These are phyloP conservation scores for Sesia apiformis DNA, from an alignment of 2,888 invertebrate genomes.

Conservation along the genomic window DNA sequence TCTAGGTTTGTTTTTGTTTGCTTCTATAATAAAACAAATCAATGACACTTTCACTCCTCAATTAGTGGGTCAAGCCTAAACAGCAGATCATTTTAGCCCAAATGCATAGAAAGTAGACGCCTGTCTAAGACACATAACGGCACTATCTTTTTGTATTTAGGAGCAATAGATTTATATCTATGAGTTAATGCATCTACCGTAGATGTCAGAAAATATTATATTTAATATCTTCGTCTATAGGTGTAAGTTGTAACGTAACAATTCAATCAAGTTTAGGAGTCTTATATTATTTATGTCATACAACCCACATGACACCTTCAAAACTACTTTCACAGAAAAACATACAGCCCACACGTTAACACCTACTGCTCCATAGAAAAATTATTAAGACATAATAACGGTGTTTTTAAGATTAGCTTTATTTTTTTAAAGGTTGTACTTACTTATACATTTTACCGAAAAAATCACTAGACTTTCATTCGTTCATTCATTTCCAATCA, in stretches of 20 bases:
- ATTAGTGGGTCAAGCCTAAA: slow-evolving; percentile 18
- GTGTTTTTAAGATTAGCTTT: too few relatives aligned
- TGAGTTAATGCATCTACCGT: too few relatives aligned
- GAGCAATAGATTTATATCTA: neutral
- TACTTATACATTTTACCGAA: too few relatives aligned
- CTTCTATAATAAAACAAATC: slow-evolving; percentile 6
- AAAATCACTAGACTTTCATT: too few relatives aligned
- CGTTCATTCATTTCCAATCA: too few relatives aligned
- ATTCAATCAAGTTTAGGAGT: neutral
- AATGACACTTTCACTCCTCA: slow-evolving; percentile 38
- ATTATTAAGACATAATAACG: neutral
- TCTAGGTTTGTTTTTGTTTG: neutral
- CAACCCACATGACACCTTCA: slow-evolving; percentile 9
- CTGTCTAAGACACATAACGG: slow-evolving; percentile 19
- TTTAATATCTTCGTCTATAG: too few relatives aligned
- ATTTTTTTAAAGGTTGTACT: too few relatives aligned
- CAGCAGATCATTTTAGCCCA: slow-evolving; percentile 21
- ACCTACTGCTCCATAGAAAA: neutral
- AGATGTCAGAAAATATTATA: too few relatives aligned
- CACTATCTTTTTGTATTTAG: slow-evolving; percentile 7
- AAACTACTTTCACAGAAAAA: slow-evolving; percentile 12
- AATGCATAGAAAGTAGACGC: slow-evolving; percentile 21
- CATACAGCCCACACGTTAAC: slow-evolving; percentile 9
- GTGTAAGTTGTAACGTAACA: neutral
- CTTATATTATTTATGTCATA: neutral